A percentile compares a stretch with the other conserved stretches of the same genome.
Evolutionary conservation across 2,888 invertebrate species (phyloP).

Genomic region (Pseudanteris insignis): DNA sequence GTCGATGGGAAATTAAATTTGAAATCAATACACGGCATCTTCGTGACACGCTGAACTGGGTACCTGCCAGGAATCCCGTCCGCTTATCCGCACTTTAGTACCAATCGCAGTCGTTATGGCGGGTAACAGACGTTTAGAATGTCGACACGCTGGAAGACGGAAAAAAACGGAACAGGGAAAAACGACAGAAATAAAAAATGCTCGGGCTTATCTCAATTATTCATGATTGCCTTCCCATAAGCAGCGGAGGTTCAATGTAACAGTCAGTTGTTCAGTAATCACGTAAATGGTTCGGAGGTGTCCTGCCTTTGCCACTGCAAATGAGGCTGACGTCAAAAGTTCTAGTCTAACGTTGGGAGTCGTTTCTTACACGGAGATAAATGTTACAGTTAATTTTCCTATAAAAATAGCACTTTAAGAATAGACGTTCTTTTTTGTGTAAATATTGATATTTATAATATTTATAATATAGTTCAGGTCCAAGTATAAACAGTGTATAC

Average conservation of each 20-base stretch:
- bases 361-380: too few species aligned
- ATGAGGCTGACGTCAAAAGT: too few species aligned
- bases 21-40: constrained; percentile 35
- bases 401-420: too few species aligned
- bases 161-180: too few species aligned
- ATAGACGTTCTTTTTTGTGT: too few species aligned
- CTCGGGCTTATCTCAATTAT: constrained; percentile 23
- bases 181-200: too few species aligned
- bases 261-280: background rate
- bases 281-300: background rate
- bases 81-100: constrained; percentile 24
- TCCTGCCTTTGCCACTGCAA: too few species aligned
- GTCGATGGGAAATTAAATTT: constrained; percentile 40
- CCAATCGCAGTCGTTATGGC: constrained; percentile 22
- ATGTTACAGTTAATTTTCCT: too few species aligned
- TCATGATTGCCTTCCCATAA: constrained; percentile 13
- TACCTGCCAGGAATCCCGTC: constrained; percentile 39
- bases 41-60: constrained; percentile 42
- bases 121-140: constrained; percentile 24
- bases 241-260: constrained; percentile 17
- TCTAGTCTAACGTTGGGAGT: too few species aligned
- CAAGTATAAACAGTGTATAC: too few species aligned
- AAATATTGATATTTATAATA: too few species aligned
- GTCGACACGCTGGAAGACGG: constrained; percentile 18
- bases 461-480: too few species aligned